A percentile compares a stretch with the other conserved stretches of the same genome.
phyloP scores from a whole-genome alignment of 1,140 invertebrate species.

The roundworm (Caenorhabditis elegans) region DNA sequence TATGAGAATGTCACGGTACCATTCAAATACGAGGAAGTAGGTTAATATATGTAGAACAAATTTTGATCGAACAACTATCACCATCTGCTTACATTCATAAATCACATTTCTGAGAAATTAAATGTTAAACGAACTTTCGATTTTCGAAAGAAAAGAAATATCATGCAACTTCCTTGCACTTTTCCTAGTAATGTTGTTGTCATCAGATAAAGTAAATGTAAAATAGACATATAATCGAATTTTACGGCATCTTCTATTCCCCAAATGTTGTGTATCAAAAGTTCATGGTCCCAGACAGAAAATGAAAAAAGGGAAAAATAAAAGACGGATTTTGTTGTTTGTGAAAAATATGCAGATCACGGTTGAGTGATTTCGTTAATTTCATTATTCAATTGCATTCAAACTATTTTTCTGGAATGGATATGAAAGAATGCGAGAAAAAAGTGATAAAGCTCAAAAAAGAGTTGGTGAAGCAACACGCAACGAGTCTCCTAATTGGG shows the following conservation, averaged over 20 bases:
- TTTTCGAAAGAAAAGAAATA: background rate
- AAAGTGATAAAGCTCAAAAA: background rate
- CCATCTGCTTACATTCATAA: no score
- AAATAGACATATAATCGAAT: background rate
- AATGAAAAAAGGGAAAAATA: background rate
- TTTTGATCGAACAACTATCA: no score
- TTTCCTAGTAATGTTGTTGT: background rate
- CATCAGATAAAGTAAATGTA: background rate
- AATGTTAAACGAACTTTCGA: background rate
- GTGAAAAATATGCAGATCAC: background rate
- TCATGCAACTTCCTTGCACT: background rate
- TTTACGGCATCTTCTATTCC: background rate
- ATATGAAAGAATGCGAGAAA: background rate
- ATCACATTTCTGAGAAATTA: no score
- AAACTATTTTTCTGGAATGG: no score
- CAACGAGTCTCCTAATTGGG: background rate
- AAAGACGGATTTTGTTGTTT: background rate
- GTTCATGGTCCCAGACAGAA: background rate
- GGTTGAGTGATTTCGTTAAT: background rate
- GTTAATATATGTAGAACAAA: no score
- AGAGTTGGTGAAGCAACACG: background rate
- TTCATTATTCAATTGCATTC: background rate
- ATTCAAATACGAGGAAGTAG: background rate
- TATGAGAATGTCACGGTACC: background rate
- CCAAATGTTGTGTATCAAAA: background rate